Evolutionary conservation across 2,797 vertebrate genomes (phyloP), one percentile per base, ranked within the genome.

Genomic region (Scarus forsteni): DNA sequence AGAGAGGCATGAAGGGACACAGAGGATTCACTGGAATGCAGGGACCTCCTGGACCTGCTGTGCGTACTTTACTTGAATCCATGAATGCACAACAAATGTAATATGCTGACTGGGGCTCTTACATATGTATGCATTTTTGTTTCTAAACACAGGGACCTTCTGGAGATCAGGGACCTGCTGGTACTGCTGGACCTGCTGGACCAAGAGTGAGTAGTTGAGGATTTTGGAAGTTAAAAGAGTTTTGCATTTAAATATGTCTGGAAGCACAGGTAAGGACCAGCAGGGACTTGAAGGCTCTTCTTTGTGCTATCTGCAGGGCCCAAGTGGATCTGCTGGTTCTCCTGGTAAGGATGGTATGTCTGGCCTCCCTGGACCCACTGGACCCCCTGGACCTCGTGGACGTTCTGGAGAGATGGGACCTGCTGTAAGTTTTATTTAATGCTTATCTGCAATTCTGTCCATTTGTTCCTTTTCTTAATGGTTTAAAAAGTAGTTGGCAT

Each of bases 1-100:
- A 98, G 89, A 97, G 98, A 96, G 98, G 98, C 94, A 96, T 99
- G 92, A 99, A 99, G 95, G 98, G 98, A 93, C 98, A 99, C 93
- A 94, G 98, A 94, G 98, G 98, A 86, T 98, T 99, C 94, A 97
- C 97, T 0, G 98, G 98, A 89, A 96, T 97, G 88, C 97, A 98
- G 90, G 98, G 98, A 89, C 94, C 96, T 38, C 95, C 97, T 13
- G 98, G 98, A 81, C 92, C 97, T 76, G 7, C 96, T 43, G 98
- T 99, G 89, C 90, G 97, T 97, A 7, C 55, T 45, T 44, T 40
- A n/a, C 1, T 48, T 6, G 10, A 15, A 18, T n/a, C 18, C 3
- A 19, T 49, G 15, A 3, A 34, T 6, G 51, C 39, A 58, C 6
- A 35, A 62, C 11, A 38, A 15, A 44, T 7, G 3, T 9, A 51